Evolutionary conservation across 2,113 vertebrate genomes (phyloP).

Genomic region (Nothoprocta perdicaria): DNA sequence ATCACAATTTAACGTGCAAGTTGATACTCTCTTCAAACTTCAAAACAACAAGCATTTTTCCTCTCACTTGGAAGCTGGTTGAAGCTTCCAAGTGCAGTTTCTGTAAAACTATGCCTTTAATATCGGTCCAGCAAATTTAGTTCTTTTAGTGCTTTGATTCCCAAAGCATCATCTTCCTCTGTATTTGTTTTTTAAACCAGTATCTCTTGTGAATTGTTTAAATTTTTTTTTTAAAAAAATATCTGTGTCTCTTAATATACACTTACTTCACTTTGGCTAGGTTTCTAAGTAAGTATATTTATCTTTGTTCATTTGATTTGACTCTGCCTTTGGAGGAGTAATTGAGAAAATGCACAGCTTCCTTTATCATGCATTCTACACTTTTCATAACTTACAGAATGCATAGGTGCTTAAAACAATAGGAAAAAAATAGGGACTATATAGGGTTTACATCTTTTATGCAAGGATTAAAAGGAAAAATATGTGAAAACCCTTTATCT

Average conservation of each 20-base stretch:
- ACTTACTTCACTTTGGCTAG: neutral
- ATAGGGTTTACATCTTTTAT: neutral
- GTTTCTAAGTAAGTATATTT: neutral
- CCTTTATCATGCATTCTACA: fast-evolving
- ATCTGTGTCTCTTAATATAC: neutral
- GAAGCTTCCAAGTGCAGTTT: neutral
- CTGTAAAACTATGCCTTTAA: neutral
- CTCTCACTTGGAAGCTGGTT: neutral
- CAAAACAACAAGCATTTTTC: fast-evolving
- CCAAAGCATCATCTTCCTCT: fast-evolving
- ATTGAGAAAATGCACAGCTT: neutral
- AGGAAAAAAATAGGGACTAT: neutral
- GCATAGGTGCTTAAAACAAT: fast-evolving
- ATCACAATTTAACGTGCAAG: fast-evolving
- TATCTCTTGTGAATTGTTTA: neutral
- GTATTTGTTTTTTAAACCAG: neutral
- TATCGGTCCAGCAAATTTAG: neutral
- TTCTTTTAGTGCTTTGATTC: neutral
- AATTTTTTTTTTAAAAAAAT: neutral
- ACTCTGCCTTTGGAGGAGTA: neutral
- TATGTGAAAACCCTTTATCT: neutral
- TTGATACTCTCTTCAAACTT: fast-evolving
- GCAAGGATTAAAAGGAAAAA: neutral
- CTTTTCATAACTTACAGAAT: neutral
- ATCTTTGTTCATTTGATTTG: neutral